Base-by-base conservation (phyloP, 2,797 vertebrate species). In the Gadopsis marmoratus region DNA sequence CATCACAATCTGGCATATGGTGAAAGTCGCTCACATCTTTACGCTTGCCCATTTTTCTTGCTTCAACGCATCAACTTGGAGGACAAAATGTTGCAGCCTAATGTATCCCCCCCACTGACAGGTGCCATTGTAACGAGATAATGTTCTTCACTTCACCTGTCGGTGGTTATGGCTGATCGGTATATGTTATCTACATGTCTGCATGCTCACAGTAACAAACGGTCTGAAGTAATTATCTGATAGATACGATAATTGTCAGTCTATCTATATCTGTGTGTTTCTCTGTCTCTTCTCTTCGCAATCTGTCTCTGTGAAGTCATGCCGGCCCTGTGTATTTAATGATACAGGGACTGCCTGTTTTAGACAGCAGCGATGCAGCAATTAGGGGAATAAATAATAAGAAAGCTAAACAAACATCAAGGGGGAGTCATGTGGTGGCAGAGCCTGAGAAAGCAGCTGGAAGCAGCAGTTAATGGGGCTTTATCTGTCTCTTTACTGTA, bases 381-480 rank as follows among this genome's bases (percentile, higher is more conserved):
- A 94, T 94, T 94, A 94, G 88, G 74, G 81, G 85, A 84, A 89
- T 93, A 94, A 94, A 94, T 94, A 93, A 92, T 83, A 93, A 90
- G 87, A 92, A 88, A 93, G 93, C 93, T 93, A 93, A 95, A 95
- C 93, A 95, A 94, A 95, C 93, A 93, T 94, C 93, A 95, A 95
- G 91, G 91, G 89, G 91, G 88, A 93, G 89, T 88, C 92, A 67
- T 93, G 94, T 71, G 92, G 92, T 74, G 94, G 89, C 84, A 74
- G 78, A 89, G 91, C 78, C 88, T 51, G 88, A 89, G 90, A 90
- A 93, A 94, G 92, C 94, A 91, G 92, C 93, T 93, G 93, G 94
- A 93, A 91, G 93, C 92, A 82, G 87, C 90, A 89, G 89, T 91
- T 95, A 94, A 93, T 92, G 91, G 93, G 91, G 86, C 91, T 92